These are phyloP conservation scores for Hydractinia echinata DNA, from an alignment of 30 jellyfish, hydroid and myxozoan genomes.

Conservation along the genomic window DNA sequence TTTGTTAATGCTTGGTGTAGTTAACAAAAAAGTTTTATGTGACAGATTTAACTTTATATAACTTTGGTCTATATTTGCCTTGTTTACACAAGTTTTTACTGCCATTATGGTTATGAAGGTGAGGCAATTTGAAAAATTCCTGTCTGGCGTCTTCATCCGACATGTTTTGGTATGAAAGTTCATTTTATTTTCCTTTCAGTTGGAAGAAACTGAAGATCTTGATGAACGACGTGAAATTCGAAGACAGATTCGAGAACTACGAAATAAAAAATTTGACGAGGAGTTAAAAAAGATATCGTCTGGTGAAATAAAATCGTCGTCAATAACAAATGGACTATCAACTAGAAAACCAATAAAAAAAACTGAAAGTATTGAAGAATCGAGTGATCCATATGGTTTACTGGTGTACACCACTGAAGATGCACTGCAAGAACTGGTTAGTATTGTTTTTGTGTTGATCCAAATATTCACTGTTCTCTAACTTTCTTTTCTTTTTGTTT, in stretches of 20 bases:
- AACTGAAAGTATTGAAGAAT: conserved; percentile 47
- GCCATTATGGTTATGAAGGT: no score
- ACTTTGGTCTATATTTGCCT: no score
- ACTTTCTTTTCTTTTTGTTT: no score
- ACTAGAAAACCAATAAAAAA: neutral
- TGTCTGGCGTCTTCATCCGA: no score
- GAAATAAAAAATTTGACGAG: conserved; percentile 84
- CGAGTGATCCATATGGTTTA: conserved; percentile 78
- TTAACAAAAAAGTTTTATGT: no score
- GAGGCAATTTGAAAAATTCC: no score
- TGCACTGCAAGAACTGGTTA: conserved; percentile 86
- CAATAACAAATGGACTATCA: conserved; percentile 65
- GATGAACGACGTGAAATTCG: conserved; percentile 96
- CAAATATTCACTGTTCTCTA: neutral
- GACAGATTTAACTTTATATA: no score
- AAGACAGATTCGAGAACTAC: conserved; percentile 73
- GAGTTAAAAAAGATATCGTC: conserved; percentile 82
- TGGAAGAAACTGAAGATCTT: conserved; percentile 75
- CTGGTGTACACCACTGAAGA: conserved; percentile 65
- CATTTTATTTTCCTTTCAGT: conserved; percentile 33
- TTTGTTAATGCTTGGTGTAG: no score
- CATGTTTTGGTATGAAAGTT: neutral
- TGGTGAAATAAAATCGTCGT: conserved; percentile 46
- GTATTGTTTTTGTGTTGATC: neutral
- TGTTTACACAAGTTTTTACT: no score